Evolutionary conservation across 1,140 invertebrate genomes (phyloP).

Genomic region (Eciton burchellii): DNA sequence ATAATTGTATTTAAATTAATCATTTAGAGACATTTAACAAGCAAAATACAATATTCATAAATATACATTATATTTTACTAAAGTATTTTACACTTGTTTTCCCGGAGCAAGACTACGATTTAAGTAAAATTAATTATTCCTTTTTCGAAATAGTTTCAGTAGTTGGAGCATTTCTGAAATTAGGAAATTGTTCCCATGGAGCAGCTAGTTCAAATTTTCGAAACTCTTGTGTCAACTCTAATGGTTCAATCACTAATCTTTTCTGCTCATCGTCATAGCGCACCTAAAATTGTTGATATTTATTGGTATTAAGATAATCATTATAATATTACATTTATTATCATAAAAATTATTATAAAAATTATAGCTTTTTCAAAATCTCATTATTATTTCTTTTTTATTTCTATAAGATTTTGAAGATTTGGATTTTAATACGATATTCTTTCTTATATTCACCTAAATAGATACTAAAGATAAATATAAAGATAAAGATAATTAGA

Average conservation of each 20-base stretch:
- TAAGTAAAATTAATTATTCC: conserved; percentile 44
- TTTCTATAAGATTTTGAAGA: conserved; percentile 17
- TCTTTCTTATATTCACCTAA: too few species aligned
- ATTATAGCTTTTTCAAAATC: too few species aligned
- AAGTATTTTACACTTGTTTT: conserved; percentile 28
- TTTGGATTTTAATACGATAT: too few species aligned
- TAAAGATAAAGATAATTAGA: too few species aligned
- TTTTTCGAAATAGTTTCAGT: conserved; percentile 86
- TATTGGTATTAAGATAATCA: neutral
- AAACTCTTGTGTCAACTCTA: conserved; percentile 99
- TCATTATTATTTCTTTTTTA: neutral
- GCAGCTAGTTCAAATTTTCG: conserved; percentile 98
- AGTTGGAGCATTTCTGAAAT: conserved; percentile 89
- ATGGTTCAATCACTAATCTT: conserved; percentile 97
- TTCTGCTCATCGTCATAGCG: conserved; percentile 99
- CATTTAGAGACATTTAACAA: conserved; percentile 10
- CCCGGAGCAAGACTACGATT: conserved; percentile 3
- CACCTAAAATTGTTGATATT: conserved; percentile 86
- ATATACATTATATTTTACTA: conserved; percentile 33
- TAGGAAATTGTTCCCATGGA: conserved; percentile 99
- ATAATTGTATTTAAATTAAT: neutral
- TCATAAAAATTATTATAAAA: too few species aligned
- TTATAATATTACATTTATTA: too few species aligned
- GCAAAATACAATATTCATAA: conserved; percentile 1
- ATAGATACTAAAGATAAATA: too few species aligned